phyloP scores from a whole-genome alignment of 1,140 invertebrate species.

The Penaeus chinensis region DNA sequence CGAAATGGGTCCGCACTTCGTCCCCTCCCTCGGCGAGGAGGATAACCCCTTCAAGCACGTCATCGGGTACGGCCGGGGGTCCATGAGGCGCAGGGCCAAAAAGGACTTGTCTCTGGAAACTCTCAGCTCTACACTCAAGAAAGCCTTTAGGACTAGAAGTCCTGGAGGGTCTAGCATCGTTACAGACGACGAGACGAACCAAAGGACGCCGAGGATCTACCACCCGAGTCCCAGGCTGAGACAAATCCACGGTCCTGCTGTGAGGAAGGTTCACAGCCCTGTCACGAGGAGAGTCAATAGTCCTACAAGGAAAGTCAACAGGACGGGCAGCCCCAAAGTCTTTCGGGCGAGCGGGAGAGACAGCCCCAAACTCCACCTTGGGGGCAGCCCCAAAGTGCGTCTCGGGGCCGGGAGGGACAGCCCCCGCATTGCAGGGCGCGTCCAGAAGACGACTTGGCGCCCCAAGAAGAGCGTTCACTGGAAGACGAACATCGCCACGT shows the following conservation, averaged over 20 bases:
- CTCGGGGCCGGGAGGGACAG: constrained; percentile 21
- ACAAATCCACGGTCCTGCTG: too few species aligned
- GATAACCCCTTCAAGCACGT: constrained; percentile 28
- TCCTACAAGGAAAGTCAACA: neutral
- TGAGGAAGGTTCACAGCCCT: too few species aligned
- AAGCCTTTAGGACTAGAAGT: neutral
- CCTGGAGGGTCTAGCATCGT: too few species aligned
- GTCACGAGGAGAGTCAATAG: too few species aligned
- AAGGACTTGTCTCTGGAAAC: constrained; percentile 15
- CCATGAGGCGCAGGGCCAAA: neutral
- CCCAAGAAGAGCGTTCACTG: constrained; percentile 53
- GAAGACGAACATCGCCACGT: constrained; percentile 58
- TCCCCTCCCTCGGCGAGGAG: neutral
- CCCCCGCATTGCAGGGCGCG: constrained; percentile 25
- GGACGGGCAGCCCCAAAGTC: constrained; percentile 14
- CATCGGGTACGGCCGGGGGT: constrained; percentile 26
- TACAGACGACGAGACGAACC: too few species aligned
- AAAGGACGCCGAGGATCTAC: too few species aligned
- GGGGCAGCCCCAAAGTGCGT: neutral
- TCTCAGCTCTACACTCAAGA: constrained; percentile 18
- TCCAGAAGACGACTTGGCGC: constrained; percentile 36
- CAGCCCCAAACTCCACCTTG: constrained; percentile 13
- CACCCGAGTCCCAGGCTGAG: too few species aligned
- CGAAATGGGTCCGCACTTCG: neutral
- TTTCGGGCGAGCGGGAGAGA: neutral